Evolutionary conservation across 2,113 vertebrate species (phyloP).

Genomic region (Sphyrna mokarran): DNA sequence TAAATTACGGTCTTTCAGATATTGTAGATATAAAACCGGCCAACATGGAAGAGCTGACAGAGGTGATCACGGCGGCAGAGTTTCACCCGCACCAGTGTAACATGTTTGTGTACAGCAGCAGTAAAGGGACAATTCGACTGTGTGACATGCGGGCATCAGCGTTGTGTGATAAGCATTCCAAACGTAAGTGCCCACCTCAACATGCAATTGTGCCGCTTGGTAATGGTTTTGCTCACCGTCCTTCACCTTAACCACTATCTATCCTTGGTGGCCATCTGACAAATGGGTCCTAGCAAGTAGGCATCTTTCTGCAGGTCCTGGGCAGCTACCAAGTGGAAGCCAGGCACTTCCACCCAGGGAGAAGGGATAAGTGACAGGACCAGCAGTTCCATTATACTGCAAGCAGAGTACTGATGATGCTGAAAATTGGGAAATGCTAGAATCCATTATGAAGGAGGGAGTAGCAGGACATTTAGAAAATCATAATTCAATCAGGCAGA

Average conservation of each 20-base stretch:
- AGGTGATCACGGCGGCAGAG: slow-evolving; percentile 89
- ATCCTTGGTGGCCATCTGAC: background rate
- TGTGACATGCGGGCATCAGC: slow-evolving; percentile 87
- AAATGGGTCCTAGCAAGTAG: background rate
- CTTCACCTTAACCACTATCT: background rate
- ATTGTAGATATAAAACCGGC: slow-evolving; percentile 92
- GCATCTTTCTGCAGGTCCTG: background rate
- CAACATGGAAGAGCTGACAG: slow-evolving; percentile 95
- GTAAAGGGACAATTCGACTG: slow-evolving; percentile 89
- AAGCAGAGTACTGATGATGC: background rate
- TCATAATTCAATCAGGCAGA: too few relatives aligned
- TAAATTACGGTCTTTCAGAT: slow-evolving; percentile 58
- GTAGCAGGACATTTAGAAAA: too few relatives aligned
- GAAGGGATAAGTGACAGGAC: background rate
- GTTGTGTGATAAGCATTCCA: slow-evolving; percentile 87
- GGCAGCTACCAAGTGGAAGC: background rate
- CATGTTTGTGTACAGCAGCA: slow-evolving; percentile 95
- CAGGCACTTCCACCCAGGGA: background rate
- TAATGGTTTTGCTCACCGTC: background rate
- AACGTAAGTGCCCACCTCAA: slow-evolving; percentile 69
- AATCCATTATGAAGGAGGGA: background rate
- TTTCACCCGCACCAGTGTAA: slow-evolving; percentile 92
- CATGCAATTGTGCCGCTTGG: background rate
- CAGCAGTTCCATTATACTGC: background rate
- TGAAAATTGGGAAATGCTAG: background rate